These are phyloP conservation scores for Phalacrocorax pelagicus DNA, from an alignment of 2,113 vertebrate genomes.

Conservation along the genomic window DNA sequence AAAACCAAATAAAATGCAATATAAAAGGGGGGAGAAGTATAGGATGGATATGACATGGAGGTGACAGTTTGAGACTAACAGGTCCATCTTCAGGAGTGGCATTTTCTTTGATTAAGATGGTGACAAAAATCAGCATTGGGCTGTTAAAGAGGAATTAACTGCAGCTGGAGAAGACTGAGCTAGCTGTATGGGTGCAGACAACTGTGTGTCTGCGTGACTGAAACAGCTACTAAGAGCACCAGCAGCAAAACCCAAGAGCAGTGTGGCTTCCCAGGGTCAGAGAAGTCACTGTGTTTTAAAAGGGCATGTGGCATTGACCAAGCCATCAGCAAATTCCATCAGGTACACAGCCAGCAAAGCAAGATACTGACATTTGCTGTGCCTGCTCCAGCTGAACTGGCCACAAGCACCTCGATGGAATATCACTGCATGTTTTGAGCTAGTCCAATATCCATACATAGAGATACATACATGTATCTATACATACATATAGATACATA, in stretches of 20 bases:
- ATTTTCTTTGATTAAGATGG: background rate
- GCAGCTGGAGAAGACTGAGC: background rate
- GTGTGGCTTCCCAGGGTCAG: background rate
- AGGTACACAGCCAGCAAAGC: background rate
- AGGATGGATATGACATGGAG: background rate
- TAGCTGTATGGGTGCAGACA: background rate
- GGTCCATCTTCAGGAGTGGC: background rate
- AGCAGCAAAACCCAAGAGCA: background rate
- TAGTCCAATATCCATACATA: background rate
- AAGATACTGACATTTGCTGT: background rate
- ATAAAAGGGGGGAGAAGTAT: background rate
- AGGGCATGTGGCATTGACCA: background rate
- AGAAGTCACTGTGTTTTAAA: fast-evolving
- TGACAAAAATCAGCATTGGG: background rate
- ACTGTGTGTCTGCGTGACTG: background rate
- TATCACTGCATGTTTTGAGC: fast-evolving
- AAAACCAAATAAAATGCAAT: background rate
- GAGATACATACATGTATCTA: too few species aligned
- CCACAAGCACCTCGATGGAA: background rate
- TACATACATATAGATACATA: too few species aligned
- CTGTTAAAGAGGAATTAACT: background rate
- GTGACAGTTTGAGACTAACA: background rate
- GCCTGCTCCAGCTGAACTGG: background rate
- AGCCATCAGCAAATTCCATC: background rate
- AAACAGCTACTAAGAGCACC: background rate